Evolutionary conservation across 1,140 invertebrate species (phyloP).

Genomic region (Leptoteleia sp.): DNA sequence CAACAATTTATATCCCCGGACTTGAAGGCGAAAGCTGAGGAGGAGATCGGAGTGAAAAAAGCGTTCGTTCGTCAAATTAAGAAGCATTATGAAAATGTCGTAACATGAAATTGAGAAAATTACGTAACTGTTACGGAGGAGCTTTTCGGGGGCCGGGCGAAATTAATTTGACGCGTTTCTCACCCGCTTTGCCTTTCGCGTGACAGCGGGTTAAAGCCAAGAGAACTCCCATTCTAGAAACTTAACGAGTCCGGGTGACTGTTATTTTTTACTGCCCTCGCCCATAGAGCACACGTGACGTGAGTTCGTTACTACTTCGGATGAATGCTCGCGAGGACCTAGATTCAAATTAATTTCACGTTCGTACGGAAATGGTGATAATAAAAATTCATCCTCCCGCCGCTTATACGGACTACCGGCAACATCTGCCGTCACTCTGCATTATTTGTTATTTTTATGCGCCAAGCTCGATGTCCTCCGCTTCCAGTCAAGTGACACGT

Average conservation of each 20-base stretch:
- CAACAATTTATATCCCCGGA: no score
- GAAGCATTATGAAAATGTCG: constrained; percentile 38
- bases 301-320: constrained; percentile 65
- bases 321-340: constrained; percentile 55
- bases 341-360: constrained; percentile 67
- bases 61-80: constrained; percentile 31
- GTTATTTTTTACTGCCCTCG: constrained; percentile 66
- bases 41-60: constrained; percentile 16
- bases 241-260: constrained; percentile 59
- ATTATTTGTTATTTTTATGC: constrained; percentile 64
- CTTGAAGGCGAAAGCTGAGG: no score
- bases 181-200: constrained; percentile 41
- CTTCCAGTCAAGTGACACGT: constrained; percentile 45
- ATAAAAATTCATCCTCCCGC: constrained; percentile 69
- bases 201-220: constrained; percentile 32
- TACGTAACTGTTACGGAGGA: constrained; percentile 38
- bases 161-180: constrained; percentile 63
- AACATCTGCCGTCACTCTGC: constrained; percentile 59
- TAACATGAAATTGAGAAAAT: constrained; percentile 50
- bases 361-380: constrained; percentile 53
- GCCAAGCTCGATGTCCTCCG: constrained; percentile 34
- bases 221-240: constrained; percentile 52
- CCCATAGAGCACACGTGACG: constrained; percentile 64
- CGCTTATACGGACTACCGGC: constrained; percentile 29
- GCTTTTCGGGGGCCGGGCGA: constrained; percentile 32